Percentiles rank a stretch among this genome's conserved stretches.
These are phyloP conservation scores for Cyanistes caeruleus DNA, from an alignment of 2,113 vertebrate genomes.

Conservation along the genomic window DNA sequence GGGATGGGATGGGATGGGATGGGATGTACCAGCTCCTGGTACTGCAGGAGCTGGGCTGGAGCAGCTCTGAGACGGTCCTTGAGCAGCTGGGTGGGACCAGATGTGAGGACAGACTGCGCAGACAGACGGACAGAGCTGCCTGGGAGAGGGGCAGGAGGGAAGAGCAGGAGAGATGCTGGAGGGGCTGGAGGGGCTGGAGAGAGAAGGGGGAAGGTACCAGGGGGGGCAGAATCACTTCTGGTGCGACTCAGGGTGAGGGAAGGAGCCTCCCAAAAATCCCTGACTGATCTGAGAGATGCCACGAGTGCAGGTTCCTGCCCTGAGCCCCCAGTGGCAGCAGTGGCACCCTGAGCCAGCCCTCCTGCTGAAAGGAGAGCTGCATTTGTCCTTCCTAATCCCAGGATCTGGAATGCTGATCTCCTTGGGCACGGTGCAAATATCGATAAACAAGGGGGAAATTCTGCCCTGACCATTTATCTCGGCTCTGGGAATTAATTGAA, in stretches of 20 bases:
- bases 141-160: neutral
- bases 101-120: neutral
- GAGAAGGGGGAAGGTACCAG: neutral
- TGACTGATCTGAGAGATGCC: neutral
- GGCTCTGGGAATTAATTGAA: neutral
- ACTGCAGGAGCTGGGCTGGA: neutral
- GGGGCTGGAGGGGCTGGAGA: neutral
- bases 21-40: too few species aligned
- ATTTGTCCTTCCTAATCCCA: neutral
- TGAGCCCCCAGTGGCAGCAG: neutral
- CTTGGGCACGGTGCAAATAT: rapidly evolving
- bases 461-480: neutral
- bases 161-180: neutral
- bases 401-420: neutral
- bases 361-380: rapidly evolving
- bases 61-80: rapidly evolving
- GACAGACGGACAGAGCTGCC: neutral
- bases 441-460: neutral
- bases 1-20: too few species aligned
- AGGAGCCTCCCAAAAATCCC: rapidly evolving
- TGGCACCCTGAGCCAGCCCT: neutral
- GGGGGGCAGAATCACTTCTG: neutral
- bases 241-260: too few species aligned
- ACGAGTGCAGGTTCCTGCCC: neutral
- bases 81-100: neutral